Evolutionary conservation across 2,888 invertebrate species (phyloP).

Genomic region (Syrista parreyssii): DNA sequence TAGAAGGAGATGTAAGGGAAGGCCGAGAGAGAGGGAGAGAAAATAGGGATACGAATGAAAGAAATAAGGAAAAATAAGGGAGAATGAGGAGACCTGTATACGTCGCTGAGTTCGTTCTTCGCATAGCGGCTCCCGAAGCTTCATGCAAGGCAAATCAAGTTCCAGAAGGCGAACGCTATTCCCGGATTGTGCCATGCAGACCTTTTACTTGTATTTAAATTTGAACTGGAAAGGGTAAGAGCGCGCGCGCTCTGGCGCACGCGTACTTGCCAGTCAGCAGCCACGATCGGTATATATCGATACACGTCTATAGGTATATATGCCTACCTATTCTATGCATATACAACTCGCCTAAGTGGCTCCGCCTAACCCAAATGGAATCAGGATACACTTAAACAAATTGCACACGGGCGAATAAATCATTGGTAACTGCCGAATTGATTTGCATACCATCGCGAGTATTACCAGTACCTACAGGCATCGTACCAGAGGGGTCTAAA

Average conservation of each 20-base stretch:
- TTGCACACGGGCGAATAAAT: conserved; percentile 60
- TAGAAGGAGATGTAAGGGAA: conserved; percentile 5
- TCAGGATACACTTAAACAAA: conserved; percentile 65
- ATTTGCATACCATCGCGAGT: conserved; percentile 60
- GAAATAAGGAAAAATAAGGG: conserved; percentile 12
- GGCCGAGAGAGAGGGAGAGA: conserved; percentile 10
- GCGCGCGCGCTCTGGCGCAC: conserved; percentile 19
- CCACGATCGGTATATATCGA: conserved; percentile 6
- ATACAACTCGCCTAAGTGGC: conserved; percentile 40
- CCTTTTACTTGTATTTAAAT: conserved; percentile 65
- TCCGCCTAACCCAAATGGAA: conserved; percentile 57
- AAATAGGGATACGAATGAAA: not conserved
- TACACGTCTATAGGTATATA: conserved; percentile 17
- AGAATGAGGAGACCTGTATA: conserved; percentile 27
- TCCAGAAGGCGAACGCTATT: conserved; percentile 53
- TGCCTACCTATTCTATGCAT: conserved; percentile 35
- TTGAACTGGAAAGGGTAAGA: conserved; percentile 48
- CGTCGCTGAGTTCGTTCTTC: conserved; percentile 49
- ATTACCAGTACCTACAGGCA: conserved; percentile 39
- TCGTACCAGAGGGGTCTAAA: conserved; percentile 43
- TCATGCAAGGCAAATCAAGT: conserved; percentile 66
- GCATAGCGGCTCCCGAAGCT: conserved; percentile 46
- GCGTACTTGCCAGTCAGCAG: conserved; percentile 20
- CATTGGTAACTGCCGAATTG: conserved; percentile 58
- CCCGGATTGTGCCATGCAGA: conserved; percentile 54